Evolutionary conservation across 1,140 invertebrate genomes (phyloP), one percentile per base, ranked within the genome.

Genomic region (Drosophila pseudoananassae): DNA sequence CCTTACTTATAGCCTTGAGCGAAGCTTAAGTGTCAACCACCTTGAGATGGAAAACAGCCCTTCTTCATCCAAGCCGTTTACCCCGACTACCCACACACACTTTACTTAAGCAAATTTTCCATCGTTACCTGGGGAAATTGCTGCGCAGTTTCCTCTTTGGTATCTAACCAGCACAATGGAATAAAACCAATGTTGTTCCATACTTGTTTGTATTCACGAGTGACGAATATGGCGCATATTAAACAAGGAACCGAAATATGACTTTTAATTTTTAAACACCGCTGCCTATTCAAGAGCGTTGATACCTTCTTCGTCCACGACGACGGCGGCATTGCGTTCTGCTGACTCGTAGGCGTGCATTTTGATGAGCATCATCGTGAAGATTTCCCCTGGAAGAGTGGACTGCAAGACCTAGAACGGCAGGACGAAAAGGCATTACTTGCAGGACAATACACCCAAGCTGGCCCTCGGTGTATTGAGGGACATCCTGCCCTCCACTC

Each of bases 321-420:
- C 3, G 1, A 25, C 7, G 2, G 45, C 20, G 6, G 25, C 8
- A 5, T 8, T 33, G 25, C 27, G 47, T 4, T 66, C 17, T 1
- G 46, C 25, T 5, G 33, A 5, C 59, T 66, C 63, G 6, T 51
- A 64, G 25, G 63, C 63, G n/a, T 64, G 97, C 66, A 99, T 92
- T 91, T 96, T 95, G 90, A 97, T 94, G 43, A 98, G 91, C 5
- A 99, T 93, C 76, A 97, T 91, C 59, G 96, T 94, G 93, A 98
- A 99, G 82, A 98, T 95, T 88, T 97, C 95, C 17, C 96, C 95
- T 47, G 98, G 97, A 84, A 99, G 93, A 29, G 97, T 98, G 92
- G 97, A 96, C 92, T 98, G 96, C n/a, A 99, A 92, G 31, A 95
- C 94, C 92, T 97, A 95, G 8, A 99, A 40, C 3, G 38, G 40